Evolutionary conservation across 2,113 vertebrate species (phyloP), one percentile per base, ranked within the genome.

Genomic region (Muntiacus reevesi): DNA sequence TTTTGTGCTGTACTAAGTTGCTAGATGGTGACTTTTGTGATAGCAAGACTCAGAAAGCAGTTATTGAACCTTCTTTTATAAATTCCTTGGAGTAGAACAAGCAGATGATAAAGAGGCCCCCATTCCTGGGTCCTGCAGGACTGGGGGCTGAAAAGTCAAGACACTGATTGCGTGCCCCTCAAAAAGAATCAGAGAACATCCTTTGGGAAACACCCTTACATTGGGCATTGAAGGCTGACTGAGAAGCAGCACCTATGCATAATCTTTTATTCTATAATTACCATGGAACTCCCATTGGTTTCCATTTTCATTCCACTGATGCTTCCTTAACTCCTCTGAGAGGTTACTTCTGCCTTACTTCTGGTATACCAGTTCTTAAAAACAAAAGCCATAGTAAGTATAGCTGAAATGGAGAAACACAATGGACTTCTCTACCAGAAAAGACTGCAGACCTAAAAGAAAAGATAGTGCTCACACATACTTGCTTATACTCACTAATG

Each of bases 291-390:
- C 1, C 9, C 0, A 94, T 99, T 92, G 99, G 99, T 28, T 98
- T 98, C 52, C 90, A 98, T 25, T 98, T 99, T 86, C 95, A 99
- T 54, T 99, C 99, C 1, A 84, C 98, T 6, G 87, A 98, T 23
- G 76, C 95, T 6, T 40, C 91, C 28, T 55, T 99, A 92, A 97
- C 98, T 0, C 3, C 9, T 36, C 97, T 99, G 19, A 98, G 99
- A 94, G 98, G 98, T 93, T 89, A 98, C 50, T 99, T 99, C 93
- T 99, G 99, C 88, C 98, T 99, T 91, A 95, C 97, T 40, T 98
- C 95, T 98, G 55, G 98, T 62, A 95, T 99, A 99, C 93, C 99
- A 99, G 52, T 8, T 99, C 81, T 98, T 99, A 82, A 94, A 98
- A 98, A 98, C 74, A 15, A 96, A 98, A 89, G 97, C 40, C 0